phyloP scores from a whole-genome alignment of 2,888 invertebrate species.

The Polymixis flavicincta region DNA sequence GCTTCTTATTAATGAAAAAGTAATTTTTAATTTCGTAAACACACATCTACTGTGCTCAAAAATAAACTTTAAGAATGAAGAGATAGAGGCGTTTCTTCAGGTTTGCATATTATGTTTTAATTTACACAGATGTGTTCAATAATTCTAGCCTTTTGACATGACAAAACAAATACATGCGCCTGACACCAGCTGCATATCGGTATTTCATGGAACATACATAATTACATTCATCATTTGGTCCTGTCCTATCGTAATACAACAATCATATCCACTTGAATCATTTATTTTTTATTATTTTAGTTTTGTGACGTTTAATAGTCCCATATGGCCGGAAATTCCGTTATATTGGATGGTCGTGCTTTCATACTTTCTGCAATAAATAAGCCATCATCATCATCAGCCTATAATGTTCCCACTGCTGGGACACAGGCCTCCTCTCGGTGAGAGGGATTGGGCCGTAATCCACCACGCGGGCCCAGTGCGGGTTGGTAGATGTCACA shows the following conservation, averaged over 20 bases:
- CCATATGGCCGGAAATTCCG: background rate
- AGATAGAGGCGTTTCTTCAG: conserved; percentile 34
- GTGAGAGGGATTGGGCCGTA: no score
- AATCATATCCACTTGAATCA: conserved; percentile 62
- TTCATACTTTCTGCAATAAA: no score
- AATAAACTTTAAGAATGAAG: conserved; percentile 2
- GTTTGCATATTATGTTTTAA: conserved; percentile 54
- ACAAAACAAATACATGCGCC: conserved; percentile 69
- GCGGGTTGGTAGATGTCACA: no score
- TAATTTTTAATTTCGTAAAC: conserved; percentile 32
- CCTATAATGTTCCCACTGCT: no score
- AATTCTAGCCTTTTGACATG: conserved; percentile 71
- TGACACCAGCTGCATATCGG: conserved; percentile 75
- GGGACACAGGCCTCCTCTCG: no score
- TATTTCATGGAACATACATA: conserved; percentile 70
- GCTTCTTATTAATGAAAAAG: conserved; percentile 51
- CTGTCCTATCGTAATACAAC: conserved; percentile 62
- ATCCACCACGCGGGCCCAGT: no score
- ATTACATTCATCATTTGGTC: conserved; percentile 63
- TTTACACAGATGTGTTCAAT: conserved; percentile 80
- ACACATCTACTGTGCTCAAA: conserved; percentile 1
- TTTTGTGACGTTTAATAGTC: conserved; percentile 28
- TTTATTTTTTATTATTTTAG: conserved; percentile 34
- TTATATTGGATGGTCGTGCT: background rate
- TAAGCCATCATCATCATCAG: no score